Evolutionary conservation across 1,140 invertebrate species (phyloP), one percentile per base, ranked within the genome.

Genomic region (Hypothenemus hampei): DNA sequence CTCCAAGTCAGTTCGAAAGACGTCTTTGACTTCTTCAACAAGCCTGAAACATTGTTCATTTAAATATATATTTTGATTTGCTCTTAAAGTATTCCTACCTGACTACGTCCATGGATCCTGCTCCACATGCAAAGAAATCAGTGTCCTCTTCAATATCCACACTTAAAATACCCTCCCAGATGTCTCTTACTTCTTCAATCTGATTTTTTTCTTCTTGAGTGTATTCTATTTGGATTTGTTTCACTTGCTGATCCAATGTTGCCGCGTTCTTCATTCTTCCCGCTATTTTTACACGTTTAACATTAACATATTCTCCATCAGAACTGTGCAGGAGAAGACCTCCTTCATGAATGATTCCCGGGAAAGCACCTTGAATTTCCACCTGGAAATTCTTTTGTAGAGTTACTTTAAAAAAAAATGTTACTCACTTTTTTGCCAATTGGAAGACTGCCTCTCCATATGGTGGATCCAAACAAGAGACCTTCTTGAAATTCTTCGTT

Each of bases 21-120:
- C 78, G 47, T 93, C 87, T 71, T 93, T 93, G 0, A 96, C 77
- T 75, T 97, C 93, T 74, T 97, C 95, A 0, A 98, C 83, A 22
- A 97, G 71, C 63, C 93, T 81, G 54, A 55, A 62, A n/a, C n/a
- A n/a, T n/a, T n/a, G 29, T 48, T 8, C 3, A 31, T 31, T 31
- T 31, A 11, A 11, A 31, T 13, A 3, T 31, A 31, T 31, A n/a
- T n/a, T n/a, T n/a, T n/a, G n/a, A n/a, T n/a, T n/a, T n/a, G n/a
- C n/a, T n/a, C n/a, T n/a, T n/a, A n/a, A n/a, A n/a, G 3, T 1
- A 11, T 31, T 31, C 21, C 40, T 72, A 82, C 77, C 83, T 81
- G 0, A 95, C 91, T 6, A 98, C 93, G 70, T 98, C 94, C 92
- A 98, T 97, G 7, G 93, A 96, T 0, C 91, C 89, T 16, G 89